A percentile compares a stretch with the other conserved stretches of the same genome.
These are phyloP conservation scores for Dendrocincla fuliginosa DNA, from an alignment of 2,797 vertebrate genomes.

Conservation along the genomic window DNA sequence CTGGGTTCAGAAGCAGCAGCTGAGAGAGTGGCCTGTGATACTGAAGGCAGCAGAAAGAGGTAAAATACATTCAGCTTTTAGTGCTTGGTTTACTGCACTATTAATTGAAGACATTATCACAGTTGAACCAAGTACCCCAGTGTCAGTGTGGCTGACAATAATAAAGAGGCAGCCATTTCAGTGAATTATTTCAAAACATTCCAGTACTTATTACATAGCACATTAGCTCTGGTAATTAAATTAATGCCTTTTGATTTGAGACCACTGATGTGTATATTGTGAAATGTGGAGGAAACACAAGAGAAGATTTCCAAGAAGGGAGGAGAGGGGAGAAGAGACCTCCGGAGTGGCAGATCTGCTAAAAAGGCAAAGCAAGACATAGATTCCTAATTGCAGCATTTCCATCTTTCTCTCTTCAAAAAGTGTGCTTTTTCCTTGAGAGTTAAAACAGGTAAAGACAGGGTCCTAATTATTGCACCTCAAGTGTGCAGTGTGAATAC, in stretches of 20 bases:
- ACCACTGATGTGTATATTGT: neutral
- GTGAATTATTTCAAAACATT: neutral
- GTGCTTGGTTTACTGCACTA: neutral
- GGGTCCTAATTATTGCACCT: neutral
- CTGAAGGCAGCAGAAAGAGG: neutral
- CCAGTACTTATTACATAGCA: neutral
- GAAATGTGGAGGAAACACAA: neutral
- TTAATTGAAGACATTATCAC: constrained; percentile 19
- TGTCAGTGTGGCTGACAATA: neutral
- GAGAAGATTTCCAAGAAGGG: neutral
- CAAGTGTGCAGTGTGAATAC: neutral
- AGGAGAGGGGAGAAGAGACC: neutral
- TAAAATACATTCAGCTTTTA: constrained; percentile 3
- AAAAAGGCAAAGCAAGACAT: neutral
- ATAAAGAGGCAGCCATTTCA: constrained; percentile 15
- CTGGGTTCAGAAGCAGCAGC: neutral
- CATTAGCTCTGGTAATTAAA: constrained; percentile 27
- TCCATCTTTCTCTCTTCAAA: neutral
- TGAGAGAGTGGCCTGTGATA: neutral
- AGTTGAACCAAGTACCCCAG: neutral
- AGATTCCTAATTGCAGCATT: neutral
- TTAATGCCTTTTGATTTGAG: constrained; percentile 12
- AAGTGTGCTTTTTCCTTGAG: neutral
- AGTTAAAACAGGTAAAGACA: neutral
- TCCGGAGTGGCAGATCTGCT: fast-evolving